phyloP scores from a whole-genome alignment of 2,888 invertebrate genomes.

The Aporophyla lueneburgensis region DNA sequence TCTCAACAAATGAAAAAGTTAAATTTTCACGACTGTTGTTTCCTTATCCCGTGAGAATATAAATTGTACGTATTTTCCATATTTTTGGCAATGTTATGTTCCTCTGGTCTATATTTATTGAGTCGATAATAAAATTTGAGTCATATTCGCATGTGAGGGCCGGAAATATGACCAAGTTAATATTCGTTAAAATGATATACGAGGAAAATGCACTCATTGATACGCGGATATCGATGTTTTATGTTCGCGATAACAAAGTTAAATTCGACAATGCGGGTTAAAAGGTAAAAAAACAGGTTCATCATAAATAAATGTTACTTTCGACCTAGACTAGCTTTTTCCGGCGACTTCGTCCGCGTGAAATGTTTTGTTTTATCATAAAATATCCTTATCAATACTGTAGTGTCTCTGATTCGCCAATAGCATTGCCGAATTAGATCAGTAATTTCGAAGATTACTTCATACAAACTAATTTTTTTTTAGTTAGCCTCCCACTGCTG shows the following conservation, averaged over 20 bases:
- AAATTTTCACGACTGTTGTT: conserved; percentile 36
- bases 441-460: not conserved
- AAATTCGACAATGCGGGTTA: conserved; percentile 39
- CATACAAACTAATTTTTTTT: too few species aligned
- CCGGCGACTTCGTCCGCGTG: not conserved
- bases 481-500: too few species aligned
- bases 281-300: conserved; percentile 10
- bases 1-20: conserved; percentile 47
- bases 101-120: conserved; percentile 58
- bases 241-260: conserved; percentile 56
- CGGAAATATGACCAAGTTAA: conserved; percentile 56
- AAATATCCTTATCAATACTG: not conserved
- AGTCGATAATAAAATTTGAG: conserved; percentile 62
- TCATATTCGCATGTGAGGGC: conserved; percentile 31
- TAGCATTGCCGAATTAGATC: not conserved
- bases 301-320: conserved; percentile 2
- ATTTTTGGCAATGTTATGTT: conserved; percentile 50
- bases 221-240: conserved; percentile 46
- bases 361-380: too few species aligned
- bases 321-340: not conserved
- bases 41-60: conserved; percentile 47
- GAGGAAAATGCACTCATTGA: conserved; percentile 50
- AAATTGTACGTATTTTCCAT: conserved; percentile 49
- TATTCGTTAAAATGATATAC: conserved; percentile 61
- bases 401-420: not conserved